A percentile compares a stretch with the other conserved stretches of the same genome.
Conservation (phyloP, 2,113 vertebrate genomes). For the Etheostoma cragini region DNA sequence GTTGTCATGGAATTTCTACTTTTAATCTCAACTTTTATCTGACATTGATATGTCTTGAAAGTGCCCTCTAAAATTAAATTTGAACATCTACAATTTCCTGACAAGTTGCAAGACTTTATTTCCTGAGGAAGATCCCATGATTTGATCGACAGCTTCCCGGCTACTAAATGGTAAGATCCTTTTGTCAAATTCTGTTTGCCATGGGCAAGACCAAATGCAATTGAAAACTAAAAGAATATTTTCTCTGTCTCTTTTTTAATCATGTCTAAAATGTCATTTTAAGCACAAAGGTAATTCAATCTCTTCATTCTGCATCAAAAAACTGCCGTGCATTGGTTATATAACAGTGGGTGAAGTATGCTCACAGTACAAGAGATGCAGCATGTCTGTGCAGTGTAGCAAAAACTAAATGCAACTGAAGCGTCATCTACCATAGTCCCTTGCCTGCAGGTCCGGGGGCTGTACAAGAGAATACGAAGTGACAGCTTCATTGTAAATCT, state of each 20-base stretch:
- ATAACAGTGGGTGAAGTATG: not conserved
- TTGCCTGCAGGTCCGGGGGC: conserved; percentile 33
- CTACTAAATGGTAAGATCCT: not conserved
- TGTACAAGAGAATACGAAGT: conserved; percentile 44
- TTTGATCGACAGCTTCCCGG: not conserved
- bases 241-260: not conserved
- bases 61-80: not conserved
- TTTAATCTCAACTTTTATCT: no score
- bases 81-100: not conserved
- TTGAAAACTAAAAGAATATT: not conserved
- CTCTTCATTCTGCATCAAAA: not conserved
- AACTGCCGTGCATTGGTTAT: not conserved
- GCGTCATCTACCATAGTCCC: conserved; percentile 14
- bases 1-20: no score
- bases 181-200: not conserved
- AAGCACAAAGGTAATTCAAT: not conserved
- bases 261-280: not conserved
- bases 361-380: not conserved
- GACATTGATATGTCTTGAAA: not conserved
- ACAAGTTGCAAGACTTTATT: not conserved
- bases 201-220: not conserved
- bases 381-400: conserved; percentile 48
- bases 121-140: not conserved
- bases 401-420: conserved; percentile 34
- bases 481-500: conserved; percentile 53